A percentile compares a stretch with the other conserved stretches of the same genome.
These are phyloP conservation scores for Chiloscyllium plagiosum DNA, from an alignment of 2,113 vertebrate species.

Conservation along the genomic window DNA sequence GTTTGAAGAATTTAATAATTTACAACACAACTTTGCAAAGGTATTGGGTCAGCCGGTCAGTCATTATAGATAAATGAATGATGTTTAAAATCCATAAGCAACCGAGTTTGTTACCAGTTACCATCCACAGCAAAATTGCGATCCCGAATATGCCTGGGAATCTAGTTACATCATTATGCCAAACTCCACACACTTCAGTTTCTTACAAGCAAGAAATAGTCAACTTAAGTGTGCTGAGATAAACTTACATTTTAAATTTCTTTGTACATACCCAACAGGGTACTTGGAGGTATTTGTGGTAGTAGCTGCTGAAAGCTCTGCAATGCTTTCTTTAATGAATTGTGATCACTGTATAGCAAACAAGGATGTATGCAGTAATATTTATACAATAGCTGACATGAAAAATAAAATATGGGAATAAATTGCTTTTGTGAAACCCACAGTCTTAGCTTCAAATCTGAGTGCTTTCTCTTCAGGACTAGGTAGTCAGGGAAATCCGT, in stretches of 20 bases:
- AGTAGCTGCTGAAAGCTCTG: not conserved
- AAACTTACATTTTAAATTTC: not conserved
- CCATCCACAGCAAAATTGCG: not conserved
- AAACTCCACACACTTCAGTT: not conserved
- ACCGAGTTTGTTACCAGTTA: not conserved
- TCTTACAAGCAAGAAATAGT: constrained; percentile 21
- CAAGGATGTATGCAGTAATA: constrained; percentile 8
- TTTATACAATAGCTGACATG: not conserved
- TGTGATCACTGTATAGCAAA: constrained; percentile 10
- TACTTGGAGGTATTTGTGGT: constrained; percentile 7
- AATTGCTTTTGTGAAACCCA: constrained; percentile 6
- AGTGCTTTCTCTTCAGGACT: not conserved
- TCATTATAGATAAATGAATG: not conserved
- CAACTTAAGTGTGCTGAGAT: not conserved
- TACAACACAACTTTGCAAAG: not conserved
- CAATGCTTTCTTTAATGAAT: constrained; percentile 25
- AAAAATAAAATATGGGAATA: constrained; percentile 19
- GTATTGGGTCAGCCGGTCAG: not conserved
- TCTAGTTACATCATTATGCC: not conserved
- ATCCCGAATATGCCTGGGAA: not conserved
- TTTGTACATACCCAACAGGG: not conserved
- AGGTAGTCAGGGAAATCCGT: not conserved
- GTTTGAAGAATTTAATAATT: not conserved
- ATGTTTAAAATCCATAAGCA: not conserved
- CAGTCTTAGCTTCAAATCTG: not conserved